A percentile compares a stretch with the other conserved stretches of the same genome.
Conservation (phyloP, 2,888 invertebrate species). For the Drosophila melanocephala region DNA sequence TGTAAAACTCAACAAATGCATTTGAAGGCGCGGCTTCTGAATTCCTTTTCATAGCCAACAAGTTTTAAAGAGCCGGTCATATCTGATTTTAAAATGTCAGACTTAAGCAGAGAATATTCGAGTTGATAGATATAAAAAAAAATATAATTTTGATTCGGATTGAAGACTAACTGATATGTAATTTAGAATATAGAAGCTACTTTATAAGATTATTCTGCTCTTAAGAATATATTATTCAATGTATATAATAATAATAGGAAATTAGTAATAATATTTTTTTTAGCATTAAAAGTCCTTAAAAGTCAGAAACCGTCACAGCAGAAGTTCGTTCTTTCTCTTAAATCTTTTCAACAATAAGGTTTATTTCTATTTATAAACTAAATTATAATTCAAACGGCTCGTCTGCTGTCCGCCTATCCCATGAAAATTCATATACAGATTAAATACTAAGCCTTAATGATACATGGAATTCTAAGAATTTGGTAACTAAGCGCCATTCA, state of each 20-base stretch:
- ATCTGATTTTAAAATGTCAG: not conserved
- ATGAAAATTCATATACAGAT: not conserved
- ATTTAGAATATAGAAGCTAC: not conserved
- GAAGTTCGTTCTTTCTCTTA: not conserved
- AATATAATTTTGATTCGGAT: not conserved
- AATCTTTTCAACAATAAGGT: not conserved
- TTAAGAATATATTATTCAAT: not conserved
- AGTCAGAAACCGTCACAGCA: not conserved
- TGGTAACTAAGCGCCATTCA: not conserved
- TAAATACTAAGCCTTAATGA: slow-evolving; percentile 1
- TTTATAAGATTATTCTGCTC: not conserved
- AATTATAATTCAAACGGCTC: not conserved
- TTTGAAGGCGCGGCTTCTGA: slow-evolving; percentile 28
- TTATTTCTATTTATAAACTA: not conserved
- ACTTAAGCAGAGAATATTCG: not conserved
- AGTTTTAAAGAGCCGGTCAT: not conserved
- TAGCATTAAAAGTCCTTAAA: not conserved
- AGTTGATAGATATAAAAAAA: not conserved
- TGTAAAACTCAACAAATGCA: slow-evolving; percentile 54
- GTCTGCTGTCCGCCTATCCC: not conserved
- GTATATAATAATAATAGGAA: not conserved
- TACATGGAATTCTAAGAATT: not conserved
- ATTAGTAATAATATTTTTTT: not conserved
- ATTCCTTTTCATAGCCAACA: slow-evolving; percentile 1
- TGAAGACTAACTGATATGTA: not conserved